Evolutionary conservation across 2,113 vertebrate genomes (phyloP).

Genomic region (Pelmatolapia mariae): DNA sequence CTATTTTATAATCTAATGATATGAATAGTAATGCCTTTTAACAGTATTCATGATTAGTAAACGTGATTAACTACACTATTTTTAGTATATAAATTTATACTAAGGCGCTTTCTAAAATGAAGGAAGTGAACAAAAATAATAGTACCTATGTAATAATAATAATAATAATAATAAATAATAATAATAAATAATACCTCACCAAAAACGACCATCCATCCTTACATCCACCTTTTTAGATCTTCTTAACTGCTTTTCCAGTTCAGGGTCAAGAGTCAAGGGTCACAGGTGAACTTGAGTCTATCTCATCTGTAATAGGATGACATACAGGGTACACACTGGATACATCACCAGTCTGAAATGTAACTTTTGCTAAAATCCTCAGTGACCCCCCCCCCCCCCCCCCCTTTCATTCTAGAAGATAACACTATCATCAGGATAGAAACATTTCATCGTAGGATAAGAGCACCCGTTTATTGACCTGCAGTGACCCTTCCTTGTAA

Average conservation of each 20-base stretch:
- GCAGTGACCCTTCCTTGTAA: not conserved
- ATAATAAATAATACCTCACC: not conserved
- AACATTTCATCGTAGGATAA: not conserved
- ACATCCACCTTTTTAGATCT: not conserved
- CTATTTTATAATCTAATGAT: not conserved
- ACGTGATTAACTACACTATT: not conserved
- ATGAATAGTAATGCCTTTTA: not conserved
- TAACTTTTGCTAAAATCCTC: not conserved
- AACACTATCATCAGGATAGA: not conserved
- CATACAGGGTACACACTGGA: not conserved
- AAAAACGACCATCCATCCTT: not conserved
- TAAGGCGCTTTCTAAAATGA: accelerated
- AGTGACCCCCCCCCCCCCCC: not conserved
- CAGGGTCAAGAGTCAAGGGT: not conserved
- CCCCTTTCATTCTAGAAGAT: not conserved
- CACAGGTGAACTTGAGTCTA: not conserved
- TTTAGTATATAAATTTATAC: not conserved
- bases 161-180: not conserved
- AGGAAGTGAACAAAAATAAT: not conserved
- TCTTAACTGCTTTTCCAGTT: not conserved
- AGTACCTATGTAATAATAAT: not conserved
- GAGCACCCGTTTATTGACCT: not conserved
- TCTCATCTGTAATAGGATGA: not conserved
- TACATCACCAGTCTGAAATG: not conserved
- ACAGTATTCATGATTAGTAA: not conserved